A percentile compares a stretch with the other conserved stretches of the same genome.
These are phyloP conservation scores for Arctocebus calabarensis DNA, from an alignment of 2,797 vertebrate species.

Conservation along the genomic window DNA sequence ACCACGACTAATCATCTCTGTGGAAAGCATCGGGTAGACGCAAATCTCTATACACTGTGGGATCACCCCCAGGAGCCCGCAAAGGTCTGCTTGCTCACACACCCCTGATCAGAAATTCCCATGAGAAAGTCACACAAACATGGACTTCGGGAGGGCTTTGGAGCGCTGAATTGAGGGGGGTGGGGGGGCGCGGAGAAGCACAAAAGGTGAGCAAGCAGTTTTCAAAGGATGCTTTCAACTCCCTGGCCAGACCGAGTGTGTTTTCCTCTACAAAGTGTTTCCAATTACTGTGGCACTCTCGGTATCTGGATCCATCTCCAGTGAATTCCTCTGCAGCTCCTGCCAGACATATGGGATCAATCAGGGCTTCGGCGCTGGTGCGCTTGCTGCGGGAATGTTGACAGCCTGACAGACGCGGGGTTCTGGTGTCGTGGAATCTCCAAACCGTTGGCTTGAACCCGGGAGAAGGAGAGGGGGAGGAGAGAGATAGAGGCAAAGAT, in stretches of 20 bases:
- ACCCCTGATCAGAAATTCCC: neutral
- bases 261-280: slow-evolving; percentile 85
- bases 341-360: slow-evolving; percentile 92
- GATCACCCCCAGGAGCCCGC: neutral
- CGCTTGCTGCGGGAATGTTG: slow-evolving; percentile 92
- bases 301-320: slow-evolving; percentile 87
- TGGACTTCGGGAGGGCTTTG: neutral
- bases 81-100: neutral
- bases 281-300: slow-evolving; percentile 89
- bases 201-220: slow-evolving; percentile 76
- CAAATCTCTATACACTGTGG: neutral
- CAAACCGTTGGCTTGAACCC: slow-evolving; percentile 83
- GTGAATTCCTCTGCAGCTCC: slow-evolving; percentile 84
- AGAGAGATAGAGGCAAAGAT: slow-evolving; percentile 83
- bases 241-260: slow-evolving; percentile 25
- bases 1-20: neutral
- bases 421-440: slow-evolving; percentile 91
- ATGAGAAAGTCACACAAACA: neutral
- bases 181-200: neutral
- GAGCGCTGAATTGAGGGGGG: rapidly evolving
- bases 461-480: slow-evolving; percentile 83
- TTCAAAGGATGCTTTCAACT: slow-evolving; percentile 75
- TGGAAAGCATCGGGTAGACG: neutral
- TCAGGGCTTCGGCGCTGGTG: slow-evolving; percentile 90
- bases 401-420: slow-evolving; percentile 91